Conservation (phyloP, 1,140 invertebrate species). For the Sipha flava region DNA sequence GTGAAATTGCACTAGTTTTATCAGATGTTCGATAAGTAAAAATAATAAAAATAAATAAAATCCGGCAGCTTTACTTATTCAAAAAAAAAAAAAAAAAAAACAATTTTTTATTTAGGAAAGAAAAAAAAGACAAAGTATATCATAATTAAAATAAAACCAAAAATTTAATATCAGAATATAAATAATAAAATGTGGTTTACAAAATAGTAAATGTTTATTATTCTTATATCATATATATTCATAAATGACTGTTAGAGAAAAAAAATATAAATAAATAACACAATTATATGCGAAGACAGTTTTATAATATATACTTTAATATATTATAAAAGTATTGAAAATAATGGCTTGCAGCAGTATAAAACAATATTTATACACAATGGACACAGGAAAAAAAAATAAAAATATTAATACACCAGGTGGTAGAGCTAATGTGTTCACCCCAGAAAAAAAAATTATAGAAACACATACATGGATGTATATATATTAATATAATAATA, state of each 20-base stretch:
- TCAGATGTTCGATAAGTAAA: neutral
- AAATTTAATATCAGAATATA: conserved; percentile 32
- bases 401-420: conserved; percentile 9
- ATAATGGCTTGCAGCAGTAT: conserved; percentile 7
- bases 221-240: neutral
- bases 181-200: conserved; percentile 18
- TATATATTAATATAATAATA: too few relatives aligned
- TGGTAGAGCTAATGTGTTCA: conserved; percentile 6
- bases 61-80: neutral
- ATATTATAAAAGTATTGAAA: conserved; percentile 22
- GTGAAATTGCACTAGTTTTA: conserved; percentile 29
- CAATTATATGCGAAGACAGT: neutral
- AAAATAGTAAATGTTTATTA: neutral
- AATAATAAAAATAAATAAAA: neutral
- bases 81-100: conserved; percentile 7
- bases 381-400: conserved; percentile 21
- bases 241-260: neutral
- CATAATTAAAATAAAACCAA: conserved; percentile 19
- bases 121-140: neutral
- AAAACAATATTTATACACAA: conserved; percentile 16
- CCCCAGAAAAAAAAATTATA: conserved; percentile 13
- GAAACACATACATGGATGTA: neutral
- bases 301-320: neutral
- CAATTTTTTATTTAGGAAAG: too few relatives aligned
- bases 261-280: neutral